Evolutionary conservation across 2,797 vertebrate genomes (phyloP), one percentile per base, ranked within the genome.

Genomic region (Rallus crepitans): DNA sequence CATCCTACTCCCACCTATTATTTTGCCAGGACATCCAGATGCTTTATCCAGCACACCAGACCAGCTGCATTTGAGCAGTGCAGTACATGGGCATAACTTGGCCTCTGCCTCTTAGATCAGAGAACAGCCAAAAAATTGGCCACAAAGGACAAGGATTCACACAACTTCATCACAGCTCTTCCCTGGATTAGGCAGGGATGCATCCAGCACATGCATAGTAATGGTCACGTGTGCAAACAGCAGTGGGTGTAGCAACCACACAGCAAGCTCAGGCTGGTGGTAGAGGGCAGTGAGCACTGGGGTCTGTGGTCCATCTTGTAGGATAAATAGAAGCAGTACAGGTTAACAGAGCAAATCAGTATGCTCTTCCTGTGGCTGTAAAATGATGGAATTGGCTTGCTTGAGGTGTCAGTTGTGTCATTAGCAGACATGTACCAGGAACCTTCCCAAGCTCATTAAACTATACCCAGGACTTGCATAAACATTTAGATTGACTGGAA

Each of bases 401-500:
- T 63, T 65, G n/a, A 75, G 33, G 68, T 1, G 1, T 66, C 76
- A 83, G 48, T 25, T 52, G 50, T 52, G 50, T 52, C 25, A 27
- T 72, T 79, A 89, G 63, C 39, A 90, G 52, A 69, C 59, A 15
- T 15, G 27, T 71, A 63, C 55, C 61, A 77, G 89, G 70, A 93
- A 66, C 28, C 28, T 77, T 84, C 63, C 72, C 86, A 94, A 90
- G 14, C 47, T 93, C 55, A 70, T 93, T 89, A 87, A 96, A 37
- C 50, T 72, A 84, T 40, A 28, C 66, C 77, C 81, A 63, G 63
- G 70, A 79, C 76, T 79, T 79, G 17, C 69, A 84, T 63, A 88
- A 94, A 89, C 71, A 73, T 90, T 92, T 87, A 35, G 47, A 28
- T 90, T 85, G 92, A 79, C 78, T 93, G 90, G 75, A 92, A 91